These are phyloP conservation scores for Steinernema carpocapsae DNA, from an alignment of 2,888 invertebrate species.

Conservation along the genomic window DNA sequence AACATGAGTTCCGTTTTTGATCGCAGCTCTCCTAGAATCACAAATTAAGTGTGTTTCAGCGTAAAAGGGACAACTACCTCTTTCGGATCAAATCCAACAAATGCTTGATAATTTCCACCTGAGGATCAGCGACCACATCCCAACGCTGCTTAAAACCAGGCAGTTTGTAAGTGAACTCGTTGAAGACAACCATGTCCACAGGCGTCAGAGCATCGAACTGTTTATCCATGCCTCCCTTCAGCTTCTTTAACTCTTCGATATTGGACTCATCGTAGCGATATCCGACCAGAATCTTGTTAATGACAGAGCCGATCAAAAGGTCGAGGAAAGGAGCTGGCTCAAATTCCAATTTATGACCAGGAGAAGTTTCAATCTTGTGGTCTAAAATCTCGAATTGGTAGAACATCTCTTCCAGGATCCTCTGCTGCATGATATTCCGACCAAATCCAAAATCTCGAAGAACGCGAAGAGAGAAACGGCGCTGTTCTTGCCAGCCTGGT, in stretches of 20 bases:
- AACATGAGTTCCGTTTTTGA: background rate
- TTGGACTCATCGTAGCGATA: conserved; percentile 3
- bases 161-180: background rate
- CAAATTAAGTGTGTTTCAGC: too few relatives aligned
- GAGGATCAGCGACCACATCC: background rate
- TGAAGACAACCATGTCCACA: background rate
- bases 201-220: background rate
- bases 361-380: background rate
- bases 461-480: conserved; percentile 34
- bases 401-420: conserved; percentile 1
- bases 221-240: background rate
- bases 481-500: conserved; percentile 33
- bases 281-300: background rate
- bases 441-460: conserved; percentile 38
- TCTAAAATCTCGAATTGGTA: background rate
- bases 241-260: background rate
- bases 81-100: background rate
- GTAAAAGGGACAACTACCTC: too few relatives aligned
- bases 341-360: background rate
- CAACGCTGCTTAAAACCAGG: background rate
- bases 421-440: conserved; percentile 37
- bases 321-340: background rate
- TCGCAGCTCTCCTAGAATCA: background rate
- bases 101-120: background rate
- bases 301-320: background rate